phyloP scores from a whole-genome alignment of 2,888 invertebrate species.

The Dioctria rufipes region DNA sequence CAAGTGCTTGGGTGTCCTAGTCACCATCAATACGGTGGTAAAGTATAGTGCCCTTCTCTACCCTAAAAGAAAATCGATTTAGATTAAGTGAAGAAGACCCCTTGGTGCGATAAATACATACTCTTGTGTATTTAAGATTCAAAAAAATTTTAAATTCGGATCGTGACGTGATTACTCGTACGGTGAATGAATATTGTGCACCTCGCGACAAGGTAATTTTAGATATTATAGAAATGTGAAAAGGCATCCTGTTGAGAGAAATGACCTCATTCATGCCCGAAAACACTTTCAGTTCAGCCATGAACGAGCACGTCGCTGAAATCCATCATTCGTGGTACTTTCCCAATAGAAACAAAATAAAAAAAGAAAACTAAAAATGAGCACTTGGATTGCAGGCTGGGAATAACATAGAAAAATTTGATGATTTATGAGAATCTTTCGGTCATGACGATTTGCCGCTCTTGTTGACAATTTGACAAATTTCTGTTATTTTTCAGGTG shows the following conservation, averaged over 20 bases:
- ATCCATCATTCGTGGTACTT: no score
- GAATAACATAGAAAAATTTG: not conserved
- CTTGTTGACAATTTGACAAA: not conserved
- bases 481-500: not conserved
- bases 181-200: not conserved
- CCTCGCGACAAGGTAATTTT: not conserved
- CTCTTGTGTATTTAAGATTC: not conserved
- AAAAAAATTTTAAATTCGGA: not conserved
- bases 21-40: not conserved
- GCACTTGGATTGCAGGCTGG: not conserved
- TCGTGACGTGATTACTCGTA: not conserved
- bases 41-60: no score
- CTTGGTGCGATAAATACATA: not conserved
- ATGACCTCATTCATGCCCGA: not conserved
- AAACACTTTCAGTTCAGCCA: not conserved
- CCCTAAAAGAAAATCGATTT: not conserved
- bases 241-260: not conserved
- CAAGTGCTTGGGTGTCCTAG: not conserved
- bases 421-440: slow-evolving; percentile 5
- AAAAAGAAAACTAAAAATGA: not conserved
- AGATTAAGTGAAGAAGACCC: not conserved
- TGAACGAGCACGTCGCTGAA: not conserved
- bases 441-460: not conserved
- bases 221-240: not conserved
- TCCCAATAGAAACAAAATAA: no score